Base-by-base conservation (phyloP, 2,113 vertebrate species). In the Protobothrops mucrosquamatus region DNA sequence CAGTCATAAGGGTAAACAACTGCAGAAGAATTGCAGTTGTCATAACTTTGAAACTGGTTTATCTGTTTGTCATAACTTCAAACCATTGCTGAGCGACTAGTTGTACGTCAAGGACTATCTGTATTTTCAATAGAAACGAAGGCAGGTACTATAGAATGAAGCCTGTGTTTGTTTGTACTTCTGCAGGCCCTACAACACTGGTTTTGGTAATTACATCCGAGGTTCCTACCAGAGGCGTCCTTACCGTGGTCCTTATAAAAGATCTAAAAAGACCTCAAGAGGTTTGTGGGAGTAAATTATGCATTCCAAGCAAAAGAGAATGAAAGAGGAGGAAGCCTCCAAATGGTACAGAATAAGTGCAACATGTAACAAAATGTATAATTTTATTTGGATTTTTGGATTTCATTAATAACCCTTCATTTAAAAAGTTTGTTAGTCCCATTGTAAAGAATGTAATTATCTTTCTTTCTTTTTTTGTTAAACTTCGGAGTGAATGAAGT, bases 401-500 rank as follows among this genome's bases (percentile, higher is more conserved):
- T 92, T 92, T 92, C 2, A 26, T 48, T 14, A 26, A 23, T 52
- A 92, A 2, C 20, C 51, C 5, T 88, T 92, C 11, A 29, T 59
- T 46, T 43, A 9, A 34, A 46, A n/a, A 22, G 6, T 39, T 39
- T 7, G 9, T 59, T 48, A 48, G 7, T 46, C 24, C 11, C 15
- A 86, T 26, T 29, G 18, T 51, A 14, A 69, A 51, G 64, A 69
- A 26, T 4, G 15, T 64, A 22, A 26, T 90, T 90, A 34, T 51
- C 48, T 51, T 51, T 51, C 9, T 51, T 51, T 9, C 9, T 9
- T 51, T 9, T 51, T 51, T 51, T 51, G n/a, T n/a, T 51, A 51
- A 90, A 54, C 46, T 87, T 43, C 90, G 88, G 56, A 85, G 86
- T 93, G 92, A 74, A 93, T 91, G 94, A 81, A 92, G 22, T 43